Percentiles rank a stretch among this genome's conserved stretches.
Evolutionary conservation across 2,113 vertebrate genomes (phyloP).

Genomic region (Phainopepla nitens): DNA sequence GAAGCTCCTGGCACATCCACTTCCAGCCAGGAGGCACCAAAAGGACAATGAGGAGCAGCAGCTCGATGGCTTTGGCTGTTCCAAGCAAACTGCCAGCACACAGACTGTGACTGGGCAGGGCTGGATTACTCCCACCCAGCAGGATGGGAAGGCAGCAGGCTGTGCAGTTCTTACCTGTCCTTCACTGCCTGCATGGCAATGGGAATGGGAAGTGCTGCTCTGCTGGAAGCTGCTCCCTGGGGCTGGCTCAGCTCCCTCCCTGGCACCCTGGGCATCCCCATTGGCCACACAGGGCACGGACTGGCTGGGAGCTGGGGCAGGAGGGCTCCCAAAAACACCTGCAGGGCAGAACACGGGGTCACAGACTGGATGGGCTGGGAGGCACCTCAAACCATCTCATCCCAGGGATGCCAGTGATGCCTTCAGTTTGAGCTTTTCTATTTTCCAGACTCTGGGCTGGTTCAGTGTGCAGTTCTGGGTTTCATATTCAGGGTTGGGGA

Average conservation of each 20-base stretch:
- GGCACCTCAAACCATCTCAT: not conserved
- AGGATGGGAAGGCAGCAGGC: not conserved
- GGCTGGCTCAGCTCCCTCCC: slow-evolving; percentile 50
- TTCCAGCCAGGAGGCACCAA: not conserved
- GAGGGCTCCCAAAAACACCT: slow-evolving; percentile 82
- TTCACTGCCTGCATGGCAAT: slow-evolving; percentile 10
- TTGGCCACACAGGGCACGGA: slow-evolving; percentile 56
- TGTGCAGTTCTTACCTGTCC: slow-evolving; percentile 61
- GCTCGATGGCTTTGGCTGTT: not conserved
- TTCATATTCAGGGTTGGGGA: too few relatives aligned
- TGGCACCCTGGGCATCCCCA: slow-evolving; percentile 40
- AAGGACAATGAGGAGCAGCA: not conserved
- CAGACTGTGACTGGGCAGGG: not conserved
- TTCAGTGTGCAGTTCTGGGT: too few relatives aligned
- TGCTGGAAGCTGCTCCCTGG: slow-evolving; percentile 64
- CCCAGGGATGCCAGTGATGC: too few relatives aligned
- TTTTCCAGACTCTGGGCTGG: too few relatives aligned
- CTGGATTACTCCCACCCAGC: rapidly evolving
- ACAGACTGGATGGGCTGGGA: not conserved
- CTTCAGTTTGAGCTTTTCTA: too few relatives aligned
- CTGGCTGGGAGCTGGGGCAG: slow-evolving; percentile 33
- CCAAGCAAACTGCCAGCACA: not conserved
- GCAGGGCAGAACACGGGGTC: not conserved
- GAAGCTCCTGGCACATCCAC: not conserved
- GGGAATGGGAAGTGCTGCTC: slow-evolving; percentile 25